Percentiles rank a stretch among this genome's conserved stretches.
Evolutionary conservation across 2,888 invertebrate species (phyloP).

Genomic region (Tipula unca): DNA sequence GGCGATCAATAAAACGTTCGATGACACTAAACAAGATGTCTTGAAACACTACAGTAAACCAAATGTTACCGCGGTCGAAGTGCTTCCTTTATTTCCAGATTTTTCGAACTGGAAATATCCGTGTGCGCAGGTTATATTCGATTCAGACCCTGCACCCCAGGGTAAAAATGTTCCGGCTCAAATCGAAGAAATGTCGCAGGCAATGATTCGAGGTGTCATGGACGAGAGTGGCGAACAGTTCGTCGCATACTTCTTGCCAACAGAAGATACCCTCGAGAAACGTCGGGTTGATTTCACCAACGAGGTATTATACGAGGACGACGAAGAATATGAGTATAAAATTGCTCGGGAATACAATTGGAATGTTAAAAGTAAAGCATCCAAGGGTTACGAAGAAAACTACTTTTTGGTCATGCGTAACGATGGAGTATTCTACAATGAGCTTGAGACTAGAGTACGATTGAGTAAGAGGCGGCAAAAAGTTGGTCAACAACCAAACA

Average conservation of each 20-base stretch:
- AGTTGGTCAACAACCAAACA: conserved; percentile 49
- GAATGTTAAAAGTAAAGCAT: conserved; percentile 97
- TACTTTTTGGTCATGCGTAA: conserved; percentile 90
- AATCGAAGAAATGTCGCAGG: conserved; percentile 96
- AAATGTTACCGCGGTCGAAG: conserved; percentile 83
- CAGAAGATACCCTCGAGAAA: conserved; percentile 85
- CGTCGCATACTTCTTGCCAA: conserved; percentile 96
- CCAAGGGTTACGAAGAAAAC: conserved; percentile 93
- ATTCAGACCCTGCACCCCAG: conserved; percentile 92
- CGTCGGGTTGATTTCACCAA: conserved; percentile 72
- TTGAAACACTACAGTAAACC: conserved; percentile 95
- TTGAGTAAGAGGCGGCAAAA: conserved; percentile 86
- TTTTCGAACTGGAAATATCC: conserved; percentile 97
- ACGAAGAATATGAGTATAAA: conserved; percentile 90
- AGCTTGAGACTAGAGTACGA: conserved; percentile 89
- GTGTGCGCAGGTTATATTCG: conserved; percentile 96
- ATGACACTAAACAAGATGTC: conserved; percentile 75
- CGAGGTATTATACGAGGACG: conserved; percentile 73
- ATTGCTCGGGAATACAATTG: conserved; percentile 98
- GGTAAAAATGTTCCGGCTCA: conserved; percentile 81
- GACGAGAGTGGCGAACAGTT: conserved; percentile 98
- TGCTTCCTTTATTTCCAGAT: conserved; percentile 86
- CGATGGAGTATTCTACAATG: conserved; percentile 89
- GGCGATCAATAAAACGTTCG: conserved; percentile 96
- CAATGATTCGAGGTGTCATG: conserved; percentile 99